Base-by-base conservation (phyloP, 2,888 invertebrate species). In the Sthenelais limicola region DNA sequence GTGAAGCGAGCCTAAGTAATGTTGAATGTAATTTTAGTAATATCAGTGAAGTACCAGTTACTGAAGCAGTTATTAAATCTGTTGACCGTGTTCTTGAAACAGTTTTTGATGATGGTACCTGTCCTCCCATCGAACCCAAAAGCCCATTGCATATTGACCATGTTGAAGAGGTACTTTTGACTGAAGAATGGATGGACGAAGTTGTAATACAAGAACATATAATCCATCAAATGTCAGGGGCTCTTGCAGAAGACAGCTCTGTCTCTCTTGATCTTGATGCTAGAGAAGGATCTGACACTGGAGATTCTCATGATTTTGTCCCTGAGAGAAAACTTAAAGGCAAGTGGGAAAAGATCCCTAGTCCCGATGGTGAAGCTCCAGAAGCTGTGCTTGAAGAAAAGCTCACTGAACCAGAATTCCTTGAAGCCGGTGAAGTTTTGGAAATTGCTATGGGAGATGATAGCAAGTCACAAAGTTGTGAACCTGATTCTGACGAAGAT, bases 361-460 rank as follows among this genome's bases (percentile, higher is more conserved):
- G 62, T 24, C 62, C 62, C 43, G 62, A 35, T 24, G 62, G 62
- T 62, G 62, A 62, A 38, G 62, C 62, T 24, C 62, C 62, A 38
- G 62, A 62, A 35, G 62, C 62, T 12, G 62, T 62, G 38, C 28
- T 62, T 35, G 62, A 62, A 28, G 62, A 62, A 43, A 62, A 62
- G 43, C 62, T 62, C 21, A 62, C 62, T 28, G 62, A 62, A 43
- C 62, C 62, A 62, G 62, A 62, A 62, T 62, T 62, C 43, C 43
- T 62, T 38, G 62, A 62, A 62, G 38, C 62, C 43, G 28, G 62
- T 35, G 62, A 62, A 62, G 62, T 62, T 62, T 62, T 62, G 43
- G 62, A 62, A 62, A 62, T 62, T 62, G 62, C 62, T 43, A 62
- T 62, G 62, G 62, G 62, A 38, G 62, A 62, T 62, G 62, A 62